Base-by-base conservation (phyloP, 2,113 vertebrate species). In the Sialia sialis region DNA sequence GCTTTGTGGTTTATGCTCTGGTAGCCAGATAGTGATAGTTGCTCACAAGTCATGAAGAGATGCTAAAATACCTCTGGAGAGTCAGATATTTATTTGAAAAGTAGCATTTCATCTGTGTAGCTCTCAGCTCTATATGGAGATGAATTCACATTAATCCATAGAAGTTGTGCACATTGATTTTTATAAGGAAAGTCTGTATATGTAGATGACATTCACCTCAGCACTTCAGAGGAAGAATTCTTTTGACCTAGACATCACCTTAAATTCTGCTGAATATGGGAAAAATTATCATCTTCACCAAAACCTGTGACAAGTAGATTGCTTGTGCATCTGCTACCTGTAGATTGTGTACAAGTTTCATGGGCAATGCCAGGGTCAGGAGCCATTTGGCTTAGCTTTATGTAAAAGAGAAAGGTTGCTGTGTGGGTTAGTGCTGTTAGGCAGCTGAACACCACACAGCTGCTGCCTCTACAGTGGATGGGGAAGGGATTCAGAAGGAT, bases 401-500 rank as follows among this genome's bases (percentile, higher is more conserved):
- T 13, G 38, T 41, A 10, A n/a, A 82, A 78, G 11, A 2, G 63
- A 10, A 48, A 34, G 3, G 7, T 43, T 83, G 10, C n/a, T 38
- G 5, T 41, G 15, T 46, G 44, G 6, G 74, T 82, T 64, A 30
- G 34, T 68, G 32, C 39, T 89, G 58, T 34, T 22, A 7, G 30
- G 27, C 7, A 51, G 39, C 34, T 34, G 30, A 44, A 29, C 32
- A 44, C 16, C 4, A 3, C 51, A 6, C 5, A 56, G 23, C 21
- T 9, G 4, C 87, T 73, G 10, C 34, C 27, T 11, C 11, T 48
- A 0, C 29, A 16, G 36, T 14, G 36, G 44, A 5, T 25, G 25
- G 51, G 17, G 54, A 73, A 34, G 54, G 46, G 23, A 29, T 19
- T 22, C 0, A 0, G 21, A 26, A 74, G 12, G 60, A 7, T n/a